Evolutionary conservation across 1,140 invertebrate species (phyloP).

Genomic region (Panagrolaimus sp.): DNA sequence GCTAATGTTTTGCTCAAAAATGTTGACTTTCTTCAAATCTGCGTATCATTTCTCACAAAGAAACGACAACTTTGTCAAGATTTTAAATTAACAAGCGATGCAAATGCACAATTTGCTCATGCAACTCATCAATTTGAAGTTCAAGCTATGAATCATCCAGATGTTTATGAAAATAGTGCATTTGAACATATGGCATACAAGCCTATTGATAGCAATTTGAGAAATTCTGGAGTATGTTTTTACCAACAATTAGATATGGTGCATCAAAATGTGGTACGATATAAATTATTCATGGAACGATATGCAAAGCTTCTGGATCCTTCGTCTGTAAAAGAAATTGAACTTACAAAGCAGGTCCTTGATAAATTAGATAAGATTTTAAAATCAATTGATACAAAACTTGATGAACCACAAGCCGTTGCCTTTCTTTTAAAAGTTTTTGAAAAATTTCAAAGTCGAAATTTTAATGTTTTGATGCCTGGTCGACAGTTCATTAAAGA

Average conservation of each 20-base stretch:
- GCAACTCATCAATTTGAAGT: not conserved
- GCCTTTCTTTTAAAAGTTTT: not conserved
- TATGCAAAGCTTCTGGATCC: not conserved
- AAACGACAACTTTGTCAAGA: not conserved
- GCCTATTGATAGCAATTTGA: no score
- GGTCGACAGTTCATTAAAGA: not conserved
- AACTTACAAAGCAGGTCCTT: not conserved
- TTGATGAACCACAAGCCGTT: not conserved
- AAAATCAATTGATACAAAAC: not conserved
- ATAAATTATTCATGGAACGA: not conserved
- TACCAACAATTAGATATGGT: not conserved
- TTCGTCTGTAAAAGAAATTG: not conserved
- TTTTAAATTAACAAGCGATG: not conserved
- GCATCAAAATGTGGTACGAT: not conserved
- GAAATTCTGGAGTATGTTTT: not conserved
- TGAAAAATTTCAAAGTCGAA: not conserved
- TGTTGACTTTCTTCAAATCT: not conserved
- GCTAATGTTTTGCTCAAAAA: not conserved
- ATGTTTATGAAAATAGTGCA: no score
- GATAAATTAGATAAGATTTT: not conserved
- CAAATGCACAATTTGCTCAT: not conserved
- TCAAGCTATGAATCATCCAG: not conserved
- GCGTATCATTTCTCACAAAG: not conserved
- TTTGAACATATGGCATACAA: no score
- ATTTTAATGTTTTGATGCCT: not conserved